Evolutionary conservation across 2,113 vertebrate species (phyloP), one percentile per base, ranked within the genome.

Genomic region (Kryptolebias marmoratus): DNA sequence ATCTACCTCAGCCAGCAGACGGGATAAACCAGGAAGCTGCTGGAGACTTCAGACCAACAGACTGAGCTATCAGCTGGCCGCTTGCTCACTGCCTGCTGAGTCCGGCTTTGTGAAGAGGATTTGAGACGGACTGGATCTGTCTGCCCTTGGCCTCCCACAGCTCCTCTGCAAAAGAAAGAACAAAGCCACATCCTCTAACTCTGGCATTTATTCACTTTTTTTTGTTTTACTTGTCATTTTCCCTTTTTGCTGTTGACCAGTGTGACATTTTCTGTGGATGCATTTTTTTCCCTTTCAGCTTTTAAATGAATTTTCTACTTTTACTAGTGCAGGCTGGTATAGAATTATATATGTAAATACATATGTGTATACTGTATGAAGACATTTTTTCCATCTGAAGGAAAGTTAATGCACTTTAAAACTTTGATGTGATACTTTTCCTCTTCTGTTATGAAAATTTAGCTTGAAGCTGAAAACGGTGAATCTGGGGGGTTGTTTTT

Each of bases 121-220:
- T 77, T 90, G 89, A 95, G 96, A 95, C 95, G 91, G 96, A 95
- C 96, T 88, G 97, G 96, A 92, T 98, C 96, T 94, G 96, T 96
- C 95, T 85, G 72, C 78, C 71, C 83, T 81, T 68, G 32, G 42
- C 80, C 77, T 81, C 82, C 72, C 63, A 64, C 63, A 61, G 66
- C 71, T 77, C 45, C 64, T 70, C 47, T 64, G 77, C 83, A 88
- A 84, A 82, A 89, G 87, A 89, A 89, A 79, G 86, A 73, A 84
- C 71, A 77, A 88, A 89, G 87, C 90, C 89, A 86, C 91, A 85
- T 91, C 68, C 45, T 85, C 80, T 75, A 47, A 71, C 81, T 86
- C 81, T 80, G 76, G 68, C 67, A 81, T 84, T 85, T 72, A 66
- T 59, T 75, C 52, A 15, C 31, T 66, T 52, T 73, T 48, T 62